A percentile compares a stretch with the other conserved stretches of the same genome.
Conservation (phyloP, 2,888 invertebrate genomes). For the Caenorhabditis becei region DNA sequence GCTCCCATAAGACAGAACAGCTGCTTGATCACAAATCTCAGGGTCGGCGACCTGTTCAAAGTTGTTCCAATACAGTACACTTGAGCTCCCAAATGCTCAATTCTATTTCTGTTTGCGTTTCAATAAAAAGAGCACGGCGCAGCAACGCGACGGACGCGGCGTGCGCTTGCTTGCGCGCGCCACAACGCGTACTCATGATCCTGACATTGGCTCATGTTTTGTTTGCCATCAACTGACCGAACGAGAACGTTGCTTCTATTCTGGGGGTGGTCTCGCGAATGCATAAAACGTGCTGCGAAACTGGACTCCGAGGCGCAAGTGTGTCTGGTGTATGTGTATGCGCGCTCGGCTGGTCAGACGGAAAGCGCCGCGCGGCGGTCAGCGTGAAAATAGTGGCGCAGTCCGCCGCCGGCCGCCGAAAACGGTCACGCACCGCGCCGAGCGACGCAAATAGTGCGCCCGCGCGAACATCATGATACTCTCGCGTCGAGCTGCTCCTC, state of each 20-base stretch:
- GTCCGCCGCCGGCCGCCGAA: constrained; percentile 19
- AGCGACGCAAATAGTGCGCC: constrained; percentile 50
- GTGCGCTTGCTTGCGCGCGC: constrained; percentile 44
- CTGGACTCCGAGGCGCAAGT: constrained; percentile 43
- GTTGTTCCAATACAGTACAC: constrained; percentile 14
- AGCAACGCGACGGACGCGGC: constrained; percentile 46
- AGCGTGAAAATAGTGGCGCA: constrained; percentile 57
- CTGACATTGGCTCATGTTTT: constrained; percentile 62
- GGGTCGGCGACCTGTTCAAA: too few species aligned
- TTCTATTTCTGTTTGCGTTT: constrained; percentile 47
- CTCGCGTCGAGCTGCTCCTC: constrained; percentile 45
- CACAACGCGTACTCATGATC: constrained; percentile 58
- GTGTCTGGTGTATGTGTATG: constrained; percentile 23
- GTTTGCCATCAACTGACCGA: constrained; percentile 54
- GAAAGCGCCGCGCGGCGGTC: constrained; percentile 41
- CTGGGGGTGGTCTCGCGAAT: constrained; percentile 34
- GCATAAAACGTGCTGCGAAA: constrained; percentile 60
- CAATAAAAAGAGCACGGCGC: constrained; percentile 35
- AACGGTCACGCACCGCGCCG: constrained; percentile 59
- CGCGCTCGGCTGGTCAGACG: constrained; percentile 26
- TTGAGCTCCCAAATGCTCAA: constrained; percentile 30
- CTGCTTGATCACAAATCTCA: too few species aligned
- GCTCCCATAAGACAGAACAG: too few species aligned
- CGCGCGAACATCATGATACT: constrained; percentile 63
- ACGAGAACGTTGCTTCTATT: constrained; percentile 54